phyloP scores from a whole-genome alignment of 1,140 invertebrate species.

The Streblospio benedicti region DNA sequence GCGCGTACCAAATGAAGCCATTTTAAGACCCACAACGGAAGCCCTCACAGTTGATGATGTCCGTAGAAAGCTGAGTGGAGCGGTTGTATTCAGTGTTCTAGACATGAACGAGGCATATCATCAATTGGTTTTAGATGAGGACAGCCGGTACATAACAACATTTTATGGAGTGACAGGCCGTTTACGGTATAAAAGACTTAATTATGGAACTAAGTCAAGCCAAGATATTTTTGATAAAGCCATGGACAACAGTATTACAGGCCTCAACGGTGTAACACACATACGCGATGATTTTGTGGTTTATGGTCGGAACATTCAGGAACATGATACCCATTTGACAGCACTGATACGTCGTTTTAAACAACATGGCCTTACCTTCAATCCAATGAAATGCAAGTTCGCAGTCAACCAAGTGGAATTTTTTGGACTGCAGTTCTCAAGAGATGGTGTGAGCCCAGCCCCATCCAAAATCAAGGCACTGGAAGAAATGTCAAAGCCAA shows the following conservation, averaged over 20 bases:
- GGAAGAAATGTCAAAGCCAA: too few relatives aligned
- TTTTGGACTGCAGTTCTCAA: too few relatives aligned
- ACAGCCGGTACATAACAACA: conserved; percentile 10
- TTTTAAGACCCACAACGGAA: too few relatives aligned
- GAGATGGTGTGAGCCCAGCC: too few relatives aligned
- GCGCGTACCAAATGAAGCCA: too few relatives aligned
- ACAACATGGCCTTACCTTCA: neutral
- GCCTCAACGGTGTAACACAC: neutral
- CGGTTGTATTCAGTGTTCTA: conserved; percentile 24
- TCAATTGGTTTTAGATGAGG: conserved; percentile 27
- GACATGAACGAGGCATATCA: conserved; percentile 28
- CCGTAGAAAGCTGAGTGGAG: conserved; percentile 19
- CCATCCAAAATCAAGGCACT: too few relatives aligned
- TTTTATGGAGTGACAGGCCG: neutral
- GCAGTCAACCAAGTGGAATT: too few relatives aligned
- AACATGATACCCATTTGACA: neutral
- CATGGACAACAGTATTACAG: neutral
- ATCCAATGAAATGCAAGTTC: neutral
- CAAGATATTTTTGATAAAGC: conserved; percentile 7
- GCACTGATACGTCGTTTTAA: neutral
- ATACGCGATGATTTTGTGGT: neutral
- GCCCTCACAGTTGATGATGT: neutral
- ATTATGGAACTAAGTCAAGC: neutral
- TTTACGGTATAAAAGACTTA: neutral
- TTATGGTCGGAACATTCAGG: neutral